Base-by-base conservation (phyloP, 2,888 invertebrate genomes). In the Sclerodermus sp. region DNA sequence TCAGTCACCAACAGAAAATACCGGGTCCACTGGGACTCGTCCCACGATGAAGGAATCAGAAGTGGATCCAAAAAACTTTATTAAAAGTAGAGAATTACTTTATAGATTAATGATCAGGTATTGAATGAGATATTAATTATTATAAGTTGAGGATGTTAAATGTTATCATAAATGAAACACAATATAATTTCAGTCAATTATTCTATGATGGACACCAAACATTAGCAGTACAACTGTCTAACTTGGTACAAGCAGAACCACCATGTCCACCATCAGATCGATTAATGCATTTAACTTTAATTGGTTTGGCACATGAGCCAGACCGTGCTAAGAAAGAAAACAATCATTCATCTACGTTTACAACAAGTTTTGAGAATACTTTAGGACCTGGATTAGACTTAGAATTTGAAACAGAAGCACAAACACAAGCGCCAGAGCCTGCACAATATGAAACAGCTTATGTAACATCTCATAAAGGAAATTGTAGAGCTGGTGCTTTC, bases 401-500 rank as follows among this genome's bases (percentile, higher is more conserved):
- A 56, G 98, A 99, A 78, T 97, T 90, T 79, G 97, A 98, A 76
- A 96, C 96, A 45, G 98, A 99, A 77, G 91, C 94, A 0, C 90
- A 90, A 5, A 88, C 91, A 0, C 84, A 93, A 13, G 96, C 98
- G 0, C 96, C 98, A 0, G 98, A 99, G 76, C 97, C 97, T 1
- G 94, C 96, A 0, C 86, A 94, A 9, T 99, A 99, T 74, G 98
- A 99, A 81, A 99, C 99, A 0, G 97, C 97, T 0, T 99, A 98
- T 73, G 96, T 99, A 31, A 99, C 99, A 1, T 94, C 96, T 2
- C 98, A 99, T 79, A 98, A 98, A 80, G 95, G 93, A 66, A 89
- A 93, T 48, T 99, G 98, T 60, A 83, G 98, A 46, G 91, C 97
- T 0, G 98, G 96, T 5, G 95, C 96, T 2, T 99, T 99, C 77